Evolutionary conservation across 1,140 invertebrate genomes (phyloP).

Genomic region (Panagrolaimus sp.): DNA sequence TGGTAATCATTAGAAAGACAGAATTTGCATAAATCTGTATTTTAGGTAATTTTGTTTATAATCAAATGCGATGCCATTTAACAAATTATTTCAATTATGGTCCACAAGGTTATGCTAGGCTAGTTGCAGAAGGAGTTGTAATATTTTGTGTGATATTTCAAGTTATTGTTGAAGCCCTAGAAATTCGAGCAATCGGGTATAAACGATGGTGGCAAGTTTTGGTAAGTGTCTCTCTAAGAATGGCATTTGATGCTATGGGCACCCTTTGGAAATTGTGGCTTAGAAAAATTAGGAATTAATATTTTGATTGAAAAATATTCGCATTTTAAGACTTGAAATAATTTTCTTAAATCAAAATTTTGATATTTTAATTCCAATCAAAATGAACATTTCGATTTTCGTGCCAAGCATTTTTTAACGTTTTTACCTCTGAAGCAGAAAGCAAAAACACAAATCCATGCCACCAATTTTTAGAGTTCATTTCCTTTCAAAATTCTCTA

Average conservation of each 20-base stretch:
- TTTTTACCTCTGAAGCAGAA: too few species aligned
- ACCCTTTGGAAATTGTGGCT: too few species aligned
- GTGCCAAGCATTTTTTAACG: too few species aligned
- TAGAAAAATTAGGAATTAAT: too few species aligned
- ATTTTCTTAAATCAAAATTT: too few species aligned
- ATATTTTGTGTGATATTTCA: slow-evolving; percentile 28
- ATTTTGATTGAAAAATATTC: too few species aligned
- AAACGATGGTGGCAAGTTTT: slow-evolving; percentile 54
- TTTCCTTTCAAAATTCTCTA: slow-evolving; percentile 85
- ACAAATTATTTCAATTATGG: slow-evolving; percentile 17
- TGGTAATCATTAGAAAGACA: too few species aligned
- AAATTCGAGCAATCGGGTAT: slow-evolving; percentile 48
- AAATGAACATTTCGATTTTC: too few species aligned
- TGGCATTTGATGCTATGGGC: background rate
- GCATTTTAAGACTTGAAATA: too few species aligned
- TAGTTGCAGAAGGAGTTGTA: slow-evolving; percentile 25
- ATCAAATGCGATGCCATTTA: slow-evolving; percentile 21
- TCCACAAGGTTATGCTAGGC: slow-evolving; percentile 18
- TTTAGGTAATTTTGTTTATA: background rate
- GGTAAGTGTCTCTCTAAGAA: slow-evolving; percentile 31
- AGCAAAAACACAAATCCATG: too few species aligned
- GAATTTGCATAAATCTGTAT: too few species aligned
- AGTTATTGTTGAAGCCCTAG: slow-evolving; percentile 37
- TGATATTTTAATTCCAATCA: too few species aligned
- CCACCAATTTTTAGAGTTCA: slow-evolving; percentile 69